Evolutionary conservation across 2,113 vertebrate genomes (phyloP), one percentile per base, ranked within the genome.

Genomic region (Grantiella picta): DNA sequence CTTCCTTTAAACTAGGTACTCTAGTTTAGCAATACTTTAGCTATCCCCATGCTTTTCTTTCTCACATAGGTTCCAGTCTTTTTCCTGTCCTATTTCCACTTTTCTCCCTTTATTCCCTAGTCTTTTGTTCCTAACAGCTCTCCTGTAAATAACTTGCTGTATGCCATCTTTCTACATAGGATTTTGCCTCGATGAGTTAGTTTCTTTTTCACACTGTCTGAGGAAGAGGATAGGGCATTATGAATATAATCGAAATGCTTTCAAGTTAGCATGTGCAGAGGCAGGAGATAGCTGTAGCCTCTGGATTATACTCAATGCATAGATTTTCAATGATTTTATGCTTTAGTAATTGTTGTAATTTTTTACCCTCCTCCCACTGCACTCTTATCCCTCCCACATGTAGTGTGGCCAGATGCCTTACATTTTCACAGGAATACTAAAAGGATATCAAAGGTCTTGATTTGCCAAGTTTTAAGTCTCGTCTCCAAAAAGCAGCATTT

Each of bases 381-480:
- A 79, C 66, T 91, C 52, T 81, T 88, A 91, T 79, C 49, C 54
- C 36, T 96, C 90, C 75, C 75, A 64, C 87, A 78, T 68, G 66
- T 93, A 88, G 85, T 45, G 79, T 95, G 90, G 53, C 85, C 94
- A 95, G 85, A 94, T 95, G 92, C 68, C 75, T 94, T 92, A 50
- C 63, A 78, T 94, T 93, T 94, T 93, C 68, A 66, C 47, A 85
- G 71, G 92, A 96, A 86, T 96, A 73, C 79, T 85, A 60, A 93
- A 92, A 94, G 63, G 71, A 79, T 90, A 92, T 93, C 71, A 92
- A 83, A 90, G 82, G 88, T 93, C 90, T 93, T 93, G 70, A 31
- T 77, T 92, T 97, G 94, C 92, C 96, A 96, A 93, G 85, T 95
- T 94, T 70, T 82, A 92, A 96, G 88, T 83, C 66, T 97, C 23